These are phyloP conservation scores for Amphiura filiformis DNA, from an alignment of 35 echinoderm and acorn worm species.

Conservation along the genomic window DNA sequence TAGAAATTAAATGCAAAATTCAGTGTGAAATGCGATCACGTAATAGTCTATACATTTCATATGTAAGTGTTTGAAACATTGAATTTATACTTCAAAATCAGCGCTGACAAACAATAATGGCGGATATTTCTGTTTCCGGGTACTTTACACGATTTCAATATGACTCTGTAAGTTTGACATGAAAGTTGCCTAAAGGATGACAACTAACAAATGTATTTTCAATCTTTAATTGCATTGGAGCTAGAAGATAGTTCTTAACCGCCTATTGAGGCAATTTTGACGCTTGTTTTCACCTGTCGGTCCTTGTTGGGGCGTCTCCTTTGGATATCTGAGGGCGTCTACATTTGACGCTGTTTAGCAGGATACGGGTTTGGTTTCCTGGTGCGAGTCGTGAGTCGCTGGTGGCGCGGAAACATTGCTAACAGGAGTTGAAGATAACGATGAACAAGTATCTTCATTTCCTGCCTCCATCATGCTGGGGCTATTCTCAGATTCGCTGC, in stretches of 20 bases:
- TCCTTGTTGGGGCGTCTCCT: not conserved
- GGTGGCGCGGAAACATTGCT: constrained; percentile 5
- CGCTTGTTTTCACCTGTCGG: not conserved
- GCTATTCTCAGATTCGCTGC: constrained; percentile 20
- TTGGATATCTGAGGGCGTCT: not conserved
- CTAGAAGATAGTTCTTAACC: constrained; percentile 5
- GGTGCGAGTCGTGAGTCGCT: not conserved
- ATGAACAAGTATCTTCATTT: constrained; percentile 13
- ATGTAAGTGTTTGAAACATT: not conserved
- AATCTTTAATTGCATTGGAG: constrained; percentile 5
- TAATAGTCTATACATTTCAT: not conserved
- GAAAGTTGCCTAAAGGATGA: not conserved
- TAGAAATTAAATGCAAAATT: not conserved
- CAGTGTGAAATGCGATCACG: not conserved
- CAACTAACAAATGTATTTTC: constrained; percentile 2
- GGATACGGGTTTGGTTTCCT: constrained; percentile 5
- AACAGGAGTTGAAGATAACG: not conserved
- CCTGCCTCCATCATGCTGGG: constrained; percentile 12
- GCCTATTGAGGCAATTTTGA: constrained; percentile 3
- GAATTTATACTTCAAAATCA: not conserved
- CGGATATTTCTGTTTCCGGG: not conserved
- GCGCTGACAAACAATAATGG: not conserved
- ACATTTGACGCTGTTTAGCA: not conserved
- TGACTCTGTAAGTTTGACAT: not conserved
- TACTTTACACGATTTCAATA: not conserved